A percentile compares a stretch with the other conserved stretches of the same genome.
Conservation (phyloP, 2,888 invertebrate species). For the Erannis defoliaria region DNA sequence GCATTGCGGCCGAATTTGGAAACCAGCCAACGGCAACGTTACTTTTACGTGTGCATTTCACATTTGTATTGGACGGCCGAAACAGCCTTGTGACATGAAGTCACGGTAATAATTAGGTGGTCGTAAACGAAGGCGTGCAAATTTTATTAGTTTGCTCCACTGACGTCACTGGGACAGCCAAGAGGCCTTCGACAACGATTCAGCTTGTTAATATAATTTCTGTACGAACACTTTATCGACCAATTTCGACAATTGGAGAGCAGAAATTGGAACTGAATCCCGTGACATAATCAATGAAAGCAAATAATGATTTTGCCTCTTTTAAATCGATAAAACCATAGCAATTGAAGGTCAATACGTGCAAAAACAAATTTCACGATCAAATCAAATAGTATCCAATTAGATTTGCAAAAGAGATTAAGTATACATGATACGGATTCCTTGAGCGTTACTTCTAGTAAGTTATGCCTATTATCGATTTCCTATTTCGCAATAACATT, state of each 20-base stretch:
- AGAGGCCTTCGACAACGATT: constrained; percentile 65
- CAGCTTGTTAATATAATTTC: constrained; percentile 61
- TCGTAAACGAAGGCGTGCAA: constrained; percentile 58
- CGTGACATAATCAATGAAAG: constrained; percentile 30
- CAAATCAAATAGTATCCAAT: constrained; percentile 10
- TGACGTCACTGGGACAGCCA: constrained; percentile 50
- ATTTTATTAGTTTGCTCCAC: constrained; percentile 60
- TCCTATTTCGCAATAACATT: constrained; percentile 26
- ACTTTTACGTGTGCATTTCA: constrained; percentile 40
- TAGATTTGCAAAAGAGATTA: constrained; percentile 12
- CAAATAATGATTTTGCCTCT: background rate
- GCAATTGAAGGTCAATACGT: constrained; percentile 9
- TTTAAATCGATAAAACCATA: background rate
- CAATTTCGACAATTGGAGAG: constrained; percentile 55
- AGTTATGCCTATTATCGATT: constrained; percentile 13
- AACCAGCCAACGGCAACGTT: constrained; percentile 59
- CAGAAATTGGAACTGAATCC: constrained; percentile 37
- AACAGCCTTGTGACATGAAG: constrained; percentile 45
- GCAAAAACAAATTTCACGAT: constrained; percentile 10
- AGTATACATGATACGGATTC: constrained; percentile 10
- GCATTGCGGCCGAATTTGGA: constrained; percentile 54
- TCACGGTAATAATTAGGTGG: constrained; percentile 54
- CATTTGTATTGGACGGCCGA: constrained; percentile 53
- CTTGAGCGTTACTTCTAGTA: background rate
- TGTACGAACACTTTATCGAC: constrained; percentile 51